A percentile compares a stretch with the other conserved stretches of the same genome.
Conservation (phyloP, 2,888 invertebrate species). For the Rhagium mordax region DNA sequence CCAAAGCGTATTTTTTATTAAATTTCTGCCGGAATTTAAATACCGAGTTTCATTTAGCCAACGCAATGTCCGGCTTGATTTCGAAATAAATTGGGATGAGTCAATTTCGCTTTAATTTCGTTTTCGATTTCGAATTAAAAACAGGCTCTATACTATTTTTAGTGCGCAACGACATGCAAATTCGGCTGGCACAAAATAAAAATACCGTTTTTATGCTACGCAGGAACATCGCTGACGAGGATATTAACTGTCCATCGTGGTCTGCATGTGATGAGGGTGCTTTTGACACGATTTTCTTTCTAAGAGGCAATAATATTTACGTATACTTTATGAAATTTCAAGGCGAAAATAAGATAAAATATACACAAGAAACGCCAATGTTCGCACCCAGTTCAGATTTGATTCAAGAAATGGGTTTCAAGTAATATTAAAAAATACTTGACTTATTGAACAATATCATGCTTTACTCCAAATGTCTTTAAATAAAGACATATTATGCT, state of each 20-base stretch:
- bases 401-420: too few relatives aligned
- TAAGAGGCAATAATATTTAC: background rate
- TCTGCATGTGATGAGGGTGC: background rate
- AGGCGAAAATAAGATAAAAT: too few relatives aligned
- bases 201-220: background rate
- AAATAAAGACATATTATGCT: too few relatives aligned
- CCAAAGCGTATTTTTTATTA: conserved; percentile 1
- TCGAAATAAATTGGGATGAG: background rate
- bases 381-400: too few relatives aligned
- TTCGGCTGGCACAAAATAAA: background rate
- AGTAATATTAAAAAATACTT: too few relatives aligned
- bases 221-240: background rate
- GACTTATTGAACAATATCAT: too few relatives aligned
- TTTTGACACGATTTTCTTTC: background rate
- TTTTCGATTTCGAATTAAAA: background rate
- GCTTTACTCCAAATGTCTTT: too few relatives aligned
- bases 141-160: background rate
- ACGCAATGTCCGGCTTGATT: background rate
- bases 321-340: too few relatives aligned
- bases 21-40: conserved; percentile 6
- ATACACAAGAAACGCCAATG: too few relatives aligned
- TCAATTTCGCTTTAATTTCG: background rate
- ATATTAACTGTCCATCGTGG: background rate
- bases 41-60: conserved; percentile 1
- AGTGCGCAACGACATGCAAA: background rate